A percentile compares a stretch with the other conserved stretches of the same genome.
Evolutionary conservation across 1,140 invertebrate species (phyloP).

Genomic region (Hirudo medicinalis): DNA sequence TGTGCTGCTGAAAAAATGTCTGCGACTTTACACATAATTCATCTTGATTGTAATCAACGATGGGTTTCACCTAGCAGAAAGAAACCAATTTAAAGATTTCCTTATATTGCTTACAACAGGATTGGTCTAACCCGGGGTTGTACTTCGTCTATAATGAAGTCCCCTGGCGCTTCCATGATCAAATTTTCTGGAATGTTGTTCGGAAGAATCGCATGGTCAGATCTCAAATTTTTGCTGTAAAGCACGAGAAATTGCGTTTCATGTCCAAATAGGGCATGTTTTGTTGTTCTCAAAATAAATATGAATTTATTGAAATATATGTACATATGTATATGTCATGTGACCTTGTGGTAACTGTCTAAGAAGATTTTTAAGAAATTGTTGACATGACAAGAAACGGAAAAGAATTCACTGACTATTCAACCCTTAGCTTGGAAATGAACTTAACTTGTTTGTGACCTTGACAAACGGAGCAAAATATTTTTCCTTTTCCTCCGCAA

Average conservation of each 20-base stretch:
- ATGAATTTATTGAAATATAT: not conserved
- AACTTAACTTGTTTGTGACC: slow-evolving; percentile 45
- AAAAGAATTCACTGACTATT: slow-evolving; percentile 35
- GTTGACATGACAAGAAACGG: not conserved
- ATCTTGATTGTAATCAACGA: slow-evolving; percentile 40
- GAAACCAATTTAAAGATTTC: not conserved
- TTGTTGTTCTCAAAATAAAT: not conserved
- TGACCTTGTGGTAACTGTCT: not conserved
- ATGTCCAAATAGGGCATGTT: not conserved
- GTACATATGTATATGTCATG: not conserved
- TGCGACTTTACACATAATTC: slow-evolving; percentile 41
- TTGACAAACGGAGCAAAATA: slow-evolving; percentile 42
- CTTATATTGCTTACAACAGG: not conserved
- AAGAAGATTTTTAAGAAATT: no score
- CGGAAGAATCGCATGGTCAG: slow-evolving; percentile 35
- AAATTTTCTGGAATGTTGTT: slow-evolving; percentile 41
- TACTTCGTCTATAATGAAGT: slow-evolving; percentile 45
- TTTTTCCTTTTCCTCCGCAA: slow-evolving; percentile 43
- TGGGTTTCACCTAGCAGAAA: slow-evolving; percentile 31
- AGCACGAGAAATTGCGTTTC: no score
- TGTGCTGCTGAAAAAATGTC: slow-evolving; percentile 18
- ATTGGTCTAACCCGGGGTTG: slow-evolving; percentile 24
- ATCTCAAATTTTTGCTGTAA: slow-evolving; percentile 11
- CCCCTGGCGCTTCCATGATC: slow-evolving; percentile 41
- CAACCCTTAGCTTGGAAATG: slow-evolving; percentile 44